Base-by-base conservation (phyloP, 2,113 vertebrate genomes). In the Riparia riparia region DNA sequence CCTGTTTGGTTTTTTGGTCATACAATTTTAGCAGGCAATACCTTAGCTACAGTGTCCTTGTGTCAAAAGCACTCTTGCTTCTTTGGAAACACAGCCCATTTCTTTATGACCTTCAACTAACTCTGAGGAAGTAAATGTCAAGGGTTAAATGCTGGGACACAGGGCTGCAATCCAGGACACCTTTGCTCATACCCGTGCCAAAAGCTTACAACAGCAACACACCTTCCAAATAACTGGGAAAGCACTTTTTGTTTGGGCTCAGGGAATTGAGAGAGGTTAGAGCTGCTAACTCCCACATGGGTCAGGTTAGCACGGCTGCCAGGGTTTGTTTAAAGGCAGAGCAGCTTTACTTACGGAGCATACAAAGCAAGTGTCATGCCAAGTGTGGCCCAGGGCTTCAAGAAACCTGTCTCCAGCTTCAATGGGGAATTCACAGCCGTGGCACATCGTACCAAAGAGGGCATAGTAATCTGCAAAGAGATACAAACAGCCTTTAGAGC, bases 301-400 rank as follows among this genome's bases (percentile, higher is more conserved):
- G 42, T 73, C 50, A 89, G 78, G 85, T 58, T 47, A 90, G 79
- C 89, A 21, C 37, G 12, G 69, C 53, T 60, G n/a, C 26, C 50
- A 44, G n/a, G 37, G 60, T 29, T 86, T 54, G 57, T 70, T 68
- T 54, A 34, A 45, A 89, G 13, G 28, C 9, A 78, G 34, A 51
- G 14, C 7, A n/a, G 54, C 29, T 82, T 88, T 86, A 98, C 97
- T 97, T 98, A 99, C 99, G 5, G 98, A 97, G 85, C 99, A 99
- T 24, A 99, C 99, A 82, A 99, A 99, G 97, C 99, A 99, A 90
- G 99, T 99, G 95, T 99, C 99, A 15, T 99, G 99, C 99, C 99
- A 99, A 95, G 98, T 99, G 93, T 97, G 98, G 47, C 99, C 99
- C 70, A 99, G 93, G 37, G 99, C 99, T 92, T 99, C 99, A 93